Base-by-base conservation (phyloP, 2,797 vertebrate genomes). In the Falco concolor region DNA sequence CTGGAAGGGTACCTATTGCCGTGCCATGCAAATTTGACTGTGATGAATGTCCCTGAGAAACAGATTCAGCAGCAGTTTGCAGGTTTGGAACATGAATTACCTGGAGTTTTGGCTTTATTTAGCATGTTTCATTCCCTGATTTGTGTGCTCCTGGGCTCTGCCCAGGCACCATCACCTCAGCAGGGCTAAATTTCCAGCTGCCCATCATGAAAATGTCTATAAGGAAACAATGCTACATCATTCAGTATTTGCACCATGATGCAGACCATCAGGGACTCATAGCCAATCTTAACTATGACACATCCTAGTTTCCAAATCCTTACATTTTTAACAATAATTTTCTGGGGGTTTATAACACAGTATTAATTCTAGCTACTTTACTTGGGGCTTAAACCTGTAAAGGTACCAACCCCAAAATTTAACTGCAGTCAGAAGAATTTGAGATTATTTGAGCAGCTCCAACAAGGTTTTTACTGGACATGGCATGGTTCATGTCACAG, bases 271-370 rank as follows among this genome's bases (percentile, higher is more conserved):
- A 68, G 28, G 14, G 21, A 22, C 36, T 54, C 50, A 12, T 3
- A 68, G 17, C 12, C 53, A 63, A 36, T 12, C 11, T 44, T 72
- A 44, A n/a, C 12, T 49, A 34, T 47, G 32, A 40, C 25, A 61
- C 13, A 40, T 44, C 59, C 72, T 15, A 2, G 13, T 59, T 61
- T 78, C 45, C 22, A 59, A 72, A 60, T 13, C 6, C 10, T 67
- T 4, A 0, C 4, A 7, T 47, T 91, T 85, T 63, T 57, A 64
- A 42, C 15, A 61, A 8, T 25, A 30, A 25, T 67, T 57, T 92
- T 12, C 5, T 59, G 5, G 1, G 0, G 18, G 60, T 54, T 8
- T n/a, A 20, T 45, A 76, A 60, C 4, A 32, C 6, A 36, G 2
- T 23, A 4, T 40, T 87, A 1, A 44, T 80, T 92, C 74, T 73